These are phyloP conservation scores for Acromyrmex heyeri DNA, from an alignment of 1,140 invertebrate species.

Conservation along the genomic window DNA sequence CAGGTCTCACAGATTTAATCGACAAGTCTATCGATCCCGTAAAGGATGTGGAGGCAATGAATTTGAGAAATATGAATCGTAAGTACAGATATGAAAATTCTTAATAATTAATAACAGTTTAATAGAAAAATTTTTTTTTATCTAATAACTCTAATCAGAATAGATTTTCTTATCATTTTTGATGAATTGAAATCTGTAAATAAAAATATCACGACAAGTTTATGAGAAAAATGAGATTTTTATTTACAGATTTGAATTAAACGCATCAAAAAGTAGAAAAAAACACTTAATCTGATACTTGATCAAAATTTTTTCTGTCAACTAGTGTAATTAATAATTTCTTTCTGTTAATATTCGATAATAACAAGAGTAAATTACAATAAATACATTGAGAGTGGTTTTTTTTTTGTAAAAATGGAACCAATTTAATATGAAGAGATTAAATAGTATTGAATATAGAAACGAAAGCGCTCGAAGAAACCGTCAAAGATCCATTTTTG, in stretches of 20 bases:
- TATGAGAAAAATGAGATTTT: no score
- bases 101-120: neutral
- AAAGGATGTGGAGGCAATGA: conserved; percentile 55
- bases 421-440: neutral
- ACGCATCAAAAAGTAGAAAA: no score
- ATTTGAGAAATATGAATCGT: conserved; percentile 64
- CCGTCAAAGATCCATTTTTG: conserved; percentile 82
- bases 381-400: neutral
- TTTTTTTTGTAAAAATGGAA: neutral
- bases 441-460: conserved; percentile 28
- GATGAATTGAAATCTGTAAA: no score
- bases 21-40: neutral
- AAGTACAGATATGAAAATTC: conserved; percentile 63
- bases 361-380: neutral
- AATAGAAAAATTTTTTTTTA: no score
- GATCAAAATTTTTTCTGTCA: no score
- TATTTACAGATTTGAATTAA: no score
- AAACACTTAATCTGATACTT: no score
- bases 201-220: no score
- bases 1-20: conserved; percentile 37
- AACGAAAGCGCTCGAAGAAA: conserved; percentile 17
- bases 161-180: no score
- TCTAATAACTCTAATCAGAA: no score
- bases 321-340: neutral
- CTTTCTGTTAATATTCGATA: neutral